Percentiles rank a stretch among this genome's conserved stretches.
Conservation (phyloP, 2,113 vertebrate species). For the Piprites chloris region DNA sequence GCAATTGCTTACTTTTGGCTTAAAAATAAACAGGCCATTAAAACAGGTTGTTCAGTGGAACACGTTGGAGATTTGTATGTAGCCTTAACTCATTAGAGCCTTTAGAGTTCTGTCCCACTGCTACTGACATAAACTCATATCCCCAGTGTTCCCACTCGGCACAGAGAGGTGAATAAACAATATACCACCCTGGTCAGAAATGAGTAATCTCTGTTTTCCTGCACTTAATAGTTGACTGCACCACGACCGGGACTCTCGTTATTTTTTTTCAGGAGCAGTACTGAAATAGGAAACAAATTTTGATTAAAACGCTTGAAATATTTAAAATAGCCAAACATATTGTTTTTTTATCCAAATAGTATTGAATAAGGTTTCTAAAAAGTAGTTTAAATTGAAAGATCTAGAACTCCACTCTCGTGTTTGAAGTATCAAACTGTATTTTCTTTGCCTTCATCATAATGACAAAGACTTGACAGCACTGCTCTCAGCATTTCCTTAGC, state of each 20-base stretch:
- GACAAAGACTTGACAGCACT: not conserved
- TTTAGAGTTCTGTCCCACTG: not conserved
- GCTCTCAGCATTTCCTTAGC: not conserved
- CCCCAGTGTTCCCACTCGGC: not conserved
- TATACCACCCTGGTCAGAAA: not conserved
- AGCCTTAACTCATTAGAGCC: not conserved
- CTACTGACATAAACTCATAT: not conserved
- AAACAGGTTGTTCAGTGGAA: not conserved
- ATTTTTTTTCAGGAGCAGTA: not conserved
- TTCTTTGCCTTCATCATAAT: not conserved
- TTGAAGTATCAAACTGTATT: not conserved
- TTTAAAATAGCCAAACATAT: not conserved
- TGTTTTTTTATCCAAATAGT: not conserved
- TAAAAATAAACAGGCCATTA: not conserved
- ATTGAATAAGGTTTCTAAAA: not conserved
- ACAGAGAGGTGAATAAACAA: not conserved
- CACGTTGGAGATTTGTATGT: fast-evolving
- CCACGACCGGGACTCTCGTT: not conserved
- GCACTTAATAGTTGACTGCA: not conserved
- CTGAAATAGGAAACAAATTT: not conserved
- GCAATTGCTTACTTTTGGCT: not conserved
- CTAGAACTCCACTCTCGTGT: not conserved
- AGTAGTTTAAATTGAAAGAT: not conserved
- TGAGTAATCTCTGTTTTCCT: not conserved
- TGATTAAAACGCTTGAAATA: not conserved